Evolutionary conservation across 30 jellyfish, hydroid and myxozoan genomes (phyloP).

Genomic region (Aurelia aurita): DNA sequence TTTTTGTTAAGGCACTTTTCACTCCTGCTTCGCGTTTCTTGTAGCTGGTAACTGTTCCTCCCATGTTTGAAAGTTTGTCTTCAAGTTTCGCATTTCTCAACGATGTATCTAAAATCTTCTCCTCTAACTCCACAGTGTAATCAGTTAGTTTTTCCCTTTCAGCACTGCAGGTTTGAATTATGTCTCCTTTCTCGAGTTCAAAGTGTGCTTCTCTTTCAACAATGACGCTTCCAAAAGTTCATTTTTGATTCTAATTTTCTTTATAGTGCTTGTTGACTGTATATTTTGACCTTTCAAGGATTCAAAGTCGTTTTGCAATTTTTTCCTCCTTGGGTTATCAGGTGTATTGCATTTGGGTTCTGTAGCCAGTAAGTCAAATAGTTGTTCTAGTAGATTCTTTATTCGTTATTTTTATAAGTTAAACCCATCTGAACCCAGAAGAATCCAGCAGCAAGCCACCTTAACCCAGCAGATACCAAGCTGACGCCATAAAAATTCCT

Average conservation of each 20-base stretch:
- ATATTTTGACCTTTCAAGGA: not conserved
- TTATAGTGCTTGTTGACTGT: conserved; percentile 1
- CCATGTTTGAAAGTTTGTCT: not conserved
- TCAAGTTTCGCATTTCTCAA: not conserved
- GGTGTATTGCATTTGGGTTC: conserved; percentile 2
- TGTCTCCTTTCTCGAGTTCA: not conserved
- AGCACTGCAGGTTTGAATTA: conserved; percentile 2
- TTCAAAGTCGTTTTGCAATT: not conserved
- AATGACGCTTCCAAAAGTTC: not conserved
- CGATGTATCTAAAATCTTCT: not conserved
- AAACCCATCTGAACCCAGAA: too few species aligned
- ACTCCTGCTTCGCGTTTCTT: conserved; percentile 6
- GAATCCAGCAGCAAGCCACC: too few species aligned
- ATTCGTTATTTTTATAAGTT: too few species aligned
- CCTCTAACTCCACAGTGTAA: not conserved
- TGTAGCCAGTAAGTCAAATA: not conserved
- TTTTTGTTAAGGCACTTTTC: not conserved
- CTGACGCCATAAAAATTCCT: too few species aligned
- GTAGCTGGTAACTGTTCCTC: not conserved
- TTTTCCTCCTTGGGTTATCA: not conserved
- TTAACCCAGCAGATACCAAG: too few species aligned
- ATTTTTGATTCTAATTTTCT: not conserved
- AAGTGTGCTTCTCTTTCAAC: not conserved
- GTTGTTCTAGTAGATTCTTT: not conserved
- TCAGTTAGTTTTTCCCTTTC: not conserved